Percentiles rank a stretch among this genome's conserved stretches.
Conservation (phyloP, 1,140 invertebrate genomes). For the Protaetia brevitarsis region DNA sequence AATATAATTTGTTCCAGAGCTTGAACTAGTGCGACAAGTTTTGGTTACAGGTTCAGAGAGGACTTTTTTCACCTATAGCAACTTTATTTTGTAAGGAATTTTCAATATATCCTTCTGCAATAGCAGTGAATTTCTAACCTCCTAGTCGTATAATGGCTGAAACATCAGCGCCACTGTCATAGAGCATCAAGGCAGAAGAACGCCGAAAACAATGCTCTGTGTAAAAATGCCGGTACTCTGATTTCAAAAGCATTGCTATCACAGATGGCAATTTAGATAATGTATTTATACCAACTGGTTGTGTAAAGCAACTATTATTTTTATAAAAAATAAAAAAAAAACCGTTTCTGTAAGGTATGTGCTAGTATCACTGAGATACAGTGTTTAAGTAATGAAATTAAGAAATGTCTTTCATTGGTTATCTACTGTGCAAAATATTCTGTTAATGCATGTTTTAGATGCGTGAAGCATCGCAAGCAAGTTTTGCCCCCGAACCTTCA, state of each 20-base stretch:
- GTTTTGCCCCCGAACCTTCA: constrained; percentile 13
- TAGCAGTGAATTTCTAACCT: not conserved
- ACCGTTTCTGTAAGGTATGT: constrained; percentile 17
- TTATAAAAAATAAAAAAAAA: constrained; percentile 7
- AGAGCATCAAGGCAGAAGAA: constrained; percentile 17
- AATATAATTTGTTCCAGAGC: not conserved
- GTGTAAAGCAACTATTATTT: constrained; percentile 10
- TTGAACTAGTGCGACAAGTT: not conserved
- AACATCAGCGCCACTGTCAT: constrained; percentile 18
- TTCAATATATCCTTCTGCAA: no score
- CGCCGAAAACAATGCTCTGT: constrained; percentile 20
- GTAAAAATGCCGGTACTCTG: constrained; percentile 10
- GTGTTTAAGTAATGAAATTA: not conserved
- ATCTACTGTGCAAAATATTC: constrained; percentile 15
- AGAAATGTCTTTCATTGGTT: constrained; percentile 10
- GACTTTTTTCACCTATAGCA: not conserved
- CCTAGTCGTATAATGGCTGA: constrained; percentile 8
- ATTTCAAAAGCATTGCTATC: constrained; percentile 13
- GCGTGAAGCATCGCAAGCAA: not conserved
- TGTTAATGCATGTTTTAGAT: constrained; percentile 17
- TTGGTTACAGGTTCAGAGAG: not conserved
- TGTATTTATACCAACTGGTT: constrained; percentile 14
- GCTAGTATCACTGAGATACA: constrained; percentile 4
- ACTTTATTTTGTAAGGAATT: not conserved
- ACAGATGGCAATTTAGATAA: not conserved